Base-by-base conservation (phyloP, 92 coral and sea anemone species). In the Paramuricea clavata region DNA sequence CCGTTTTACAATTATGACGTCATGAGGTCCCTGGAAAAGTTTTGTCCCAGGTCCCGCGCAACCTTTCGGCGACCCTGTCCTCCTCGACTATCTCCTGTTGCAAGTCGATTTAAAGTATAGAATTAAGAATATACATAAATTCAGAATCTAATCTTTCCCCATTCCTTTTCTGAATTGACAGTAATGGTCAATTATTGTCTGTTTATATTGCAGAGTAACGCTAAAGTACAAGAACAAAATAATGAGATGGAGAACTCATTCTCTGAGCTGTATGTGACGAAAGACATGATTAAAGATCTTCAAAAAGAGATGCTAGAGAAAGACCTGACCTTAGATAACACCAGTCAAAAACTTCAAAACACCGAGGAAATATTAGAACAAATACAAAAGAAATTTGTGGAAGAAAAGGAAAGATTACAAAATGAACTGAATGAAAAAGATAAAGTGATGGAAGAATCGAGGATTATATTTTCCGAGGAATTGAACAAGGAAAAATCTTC, bases 161-260 rank as follows among this genome's bases (percentile, higher is more conserved):
- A n/a, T n/a, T n/a, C n/a, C n/a, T n/a, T n/a, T n/a, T n/a, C n/a
- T n/a, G n/a, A 34, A 39, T 72, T 9, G 16, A 72, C 17, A 6
- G 21, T 12, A 67, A 15, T 35, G 26, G 25, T 25, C 5, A 49
- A n/a, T 70, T 26, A 49, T 12, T 76, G 26, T 36, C 61, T 32
- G 39, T 87, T 35, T 8, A 4, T 69, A 81, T 82, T 68, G 50
- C 80, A 95, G 98, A 95, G 94, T 69, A 95, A 95, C 57, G 88
- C 87, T 9, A 96, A 92, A 86, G 54, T 96, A 72, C 90, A 96
- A 82, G 75, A 81, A 41, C 99, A 96, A 61, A 95, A 91, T 72
- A 95, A 92, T 32, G 95, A 93, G 31, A 93, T 96, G 99, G 94
- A 96, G 65, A 95, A 93, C 75, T 89, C 95, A n/a, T 92, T 95